These are phyloP conservation scores for Siniperca knerii DNA, from an alignment of 2,113 vertebrate genomes.

Conservation along the genomic window DNA sequence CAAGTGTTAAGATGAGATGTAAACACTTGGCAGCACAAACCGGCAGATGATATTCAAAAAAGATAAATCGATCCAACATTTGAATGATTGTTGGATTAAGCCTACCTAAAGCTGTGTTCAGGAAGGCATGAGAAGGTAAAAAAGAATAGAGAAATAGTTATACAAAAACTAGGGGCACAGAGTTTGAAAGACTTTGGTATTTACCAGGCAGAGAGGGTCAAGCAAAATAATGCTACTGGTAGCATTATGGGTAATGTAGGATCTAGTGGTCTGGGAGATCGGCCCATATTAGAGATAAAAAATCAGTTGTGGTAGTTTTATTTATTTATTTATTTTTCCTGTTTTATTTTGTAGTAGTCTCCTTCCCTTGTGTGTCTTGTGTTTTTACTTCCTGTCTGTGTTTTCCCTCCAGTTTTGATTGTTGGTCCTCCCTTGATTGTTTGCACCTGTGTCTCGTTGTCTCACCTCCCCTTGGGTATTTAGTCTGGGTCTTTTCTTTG, in stretches of 20 bases:
- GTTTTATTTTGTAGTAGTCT: too few relatives aligned
- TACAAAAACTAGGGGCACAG: neutral
- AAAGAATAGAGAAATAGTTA: neutral
- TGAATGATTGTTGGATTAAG: neutral
- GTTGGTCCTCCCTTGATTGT: too few relatives aligned
- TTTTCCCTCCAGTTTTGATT: too few relatives aligned
- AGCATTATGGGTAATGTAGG: neutral
- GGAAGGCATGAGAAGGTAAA: too few relatives aligned
- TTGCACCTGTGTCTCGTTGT: too few relatives aligned
- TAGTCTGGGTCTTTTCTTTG: too few relatives aligned
- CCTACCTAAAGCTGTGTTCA: neutral
- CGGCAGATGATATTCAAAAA: neutral
- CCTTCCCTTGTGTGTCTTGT: too few relatives aligned
- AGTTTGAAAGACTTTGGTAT: neutral
- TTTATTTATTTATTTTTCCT: too few relatives aligned
- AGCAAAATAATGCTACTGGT: neutral
- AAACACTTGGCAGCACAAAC: constrained; percentile 4
- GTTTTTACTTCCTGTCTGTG: too few relatives aligned
- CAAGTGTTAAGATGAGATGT: neutral
- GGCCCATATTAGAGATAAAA: too few relatives aligned
- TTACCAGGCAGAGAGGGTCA: neutral
- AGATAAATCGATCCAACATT: neutral
- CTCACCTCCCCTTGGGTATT: too few relatives aligned
- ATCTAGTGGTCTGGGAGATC: neutral
- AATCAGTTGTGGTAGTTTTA: too few relatives aligned